These are phyloP conservation scores for Sinopyrophorus schimmeli DNA, from an alignment of 2,888 invertebrate species.

Conservation along the genomic window DNA sequence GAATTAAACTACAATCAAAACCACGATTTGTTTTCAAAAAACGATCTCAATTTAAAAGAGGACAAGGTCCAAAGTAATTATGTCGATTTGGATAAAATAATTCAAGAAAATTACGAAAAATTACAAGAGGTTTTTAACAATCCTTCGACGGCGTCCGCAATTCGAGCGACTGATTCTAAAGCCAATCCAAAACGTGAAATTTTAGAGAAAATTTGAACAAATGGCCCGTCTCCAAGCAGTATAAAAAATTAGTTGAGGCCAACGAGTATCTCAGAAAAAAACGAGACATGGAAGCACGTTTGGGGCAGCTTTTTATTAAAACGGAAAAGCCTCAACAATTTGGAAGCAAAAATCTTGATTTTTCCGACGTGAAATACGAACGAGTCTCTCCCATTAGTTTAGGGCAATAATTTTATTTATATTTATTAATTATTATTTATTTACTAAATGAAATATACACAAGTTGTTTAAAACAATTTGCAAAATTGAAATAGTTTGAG, in stretches of 20 bases:
- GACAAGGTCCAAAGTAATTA: too few species aligned
- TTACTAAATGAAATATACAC: too few species aligned
- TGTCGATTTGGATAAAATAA: slow-evolving; percentile 27
- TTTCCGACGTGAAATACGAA: slow-evolving; percentile 38
- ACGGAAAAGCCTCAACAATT: background rate
- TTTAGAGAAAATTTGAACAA: background rate
- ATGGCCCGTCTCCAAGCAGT: slow-evolving; percentile 38
- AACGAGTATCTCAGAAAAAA: slow-evolving; percentile 42
- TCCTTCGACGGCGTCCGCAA: too few species aligned
- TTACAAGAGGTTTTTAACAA: background rate
- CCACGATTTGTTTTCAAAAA: too few species aligned
- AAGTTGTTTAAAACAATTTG: too few species aligned
- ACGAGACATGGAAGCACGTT: slow-evolving; percentile 42
- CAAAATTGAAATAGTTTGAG: too few species aligned
- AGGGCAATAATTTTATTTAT: slow-evolving; percentile 7
- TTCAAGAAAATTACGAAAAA: slow-evolving; percentile 26
- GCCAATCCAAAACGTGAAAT: slow-evolving; percentile 13
- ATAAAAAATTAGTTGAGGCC: slow-evolving; percentile 44
- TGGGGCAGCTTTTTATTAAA: slow-evolving; percentile 43
- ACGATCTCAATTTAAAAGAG: too few species aligned
- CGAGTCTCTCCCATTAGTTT: slow-evolving; percentile 45
- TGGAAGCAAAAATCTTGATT: slow-evolving; percentile 24
- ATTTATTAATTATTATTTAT: background rate
- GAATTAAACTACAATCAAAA: too few species aligned
- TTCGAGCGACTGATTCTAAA: too few species aligned